Base-by-base conservation (phyloP, 92 coral and sea anemone species). In the Epizoanthus illoricatus region DNA sequence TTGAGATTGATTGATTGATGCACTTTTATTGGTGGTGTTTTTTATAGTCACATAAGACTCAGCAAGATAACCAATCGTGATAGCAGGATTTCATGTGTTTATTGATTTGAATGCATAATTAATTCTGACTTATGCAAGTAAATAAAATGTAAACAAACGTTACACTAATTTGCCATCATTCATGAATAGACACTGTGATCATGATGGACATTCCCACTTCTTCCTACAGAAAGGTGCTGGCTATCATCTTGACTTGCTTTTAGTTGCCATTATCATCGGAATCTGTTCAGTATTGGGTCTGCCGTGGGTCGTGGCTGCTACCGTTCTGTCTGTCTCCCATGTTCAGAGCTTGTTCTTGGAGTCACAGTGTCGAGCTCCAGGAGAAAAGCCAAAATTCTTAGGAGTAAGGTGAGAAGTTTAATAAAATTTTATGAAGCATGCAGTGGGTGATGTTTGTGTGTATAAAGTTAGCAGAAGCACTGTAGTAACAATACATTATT, bases 221-320 rank as follows among this genome's bases (percentile, higher is more conserved):
- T 45, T 45, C 62, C 65, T 49, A 23, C 86, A 96, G 99, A 96
- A 96, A 96, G 99, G 99, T 81, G 98, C 99, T 65, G 99, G 99
- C 16, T 96, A 96, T 67, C 99, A 96, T 87, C 86, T 96, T 76
- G 99, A 96, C 85, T 84, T 96, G 33, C 76, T 92, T 0, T 70
- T 91, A 40, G 99, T 96, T 16, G 98, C 98, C 70, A 78, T 96
- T 43, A 89, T 92, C 76, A 90, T 96, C 28, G 99, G 97, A 3
- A 96, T 96, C 61, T 93, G 94, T 75, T 93, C 99, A 2, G 62
- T 96, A 56, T 85, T 96, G 67, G 99, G 99, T 18, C 87, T 96
- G 21, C 99, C 99, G 1, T 96, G 98, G 98, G 97, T 96, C 5
- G 98, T 96, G 28, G 99, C 99, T 11, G 99, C 99, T 20, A 96